Base-by-base conservation (phyloP, 2,888 invertebrate species). In the Empis stercorea region DNA sequence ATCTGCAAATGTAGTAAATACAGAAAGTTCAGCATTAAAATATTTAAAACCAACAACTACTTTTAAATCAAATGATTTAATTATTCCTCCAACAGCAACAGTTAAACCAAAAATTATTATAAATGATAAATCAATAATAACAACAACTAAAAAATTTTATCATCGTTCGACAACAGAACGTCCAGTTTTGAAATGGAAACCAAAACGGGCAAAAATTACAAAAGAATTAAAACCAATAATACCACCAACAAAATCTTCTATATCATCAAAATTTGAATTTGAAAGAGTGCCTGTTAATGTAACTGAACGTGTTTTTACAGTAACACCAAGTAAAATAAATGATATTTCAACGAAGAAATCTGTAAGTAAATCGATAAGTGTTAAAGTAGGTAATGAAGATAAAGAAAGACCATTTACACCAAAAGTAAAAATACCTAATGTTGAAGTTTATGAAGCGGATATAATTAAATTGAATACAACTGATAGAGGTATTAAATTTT, bases 331-430 rank as follows among this genome's bases (percentile, higher is more conserved):
- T 30, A 52, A 39, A 47, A 42, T 44, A 46, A 51, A 23, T 6
- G 43, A 44, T 15, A 54, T 65, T 41, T 55, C 63, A 4, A 65
- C 65, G 15, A 71, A 71, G 50, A 73, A 73, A 57, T 75, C 75
- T 47, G 70, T 70, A 13, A 71, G 70, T 50, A 75, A 73, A 43
- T 75, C 75, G 2, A 71, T 75, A 6, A 76, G 73, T 59, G 68
- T 72, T 45, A 68, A 73, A 58, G 67, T 76, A 10, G 74, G 74
- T 42, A 71, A 68, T 38, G 58, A 61, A 41, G 61, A 64, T 4
- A 57, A 64, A 48, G 66, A 67, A 52, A 60, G 62, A 48, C 64
- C 61, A 6, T 54, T 66, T n/a, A 20, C 30, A 13, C 48, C 49
- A 16, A 50, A 48, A 17, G 38, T 50, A 15, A 47, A 46, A n/a